phyloP scores from a whole-genome alignment of 2,888 invertebrate genomes.

The Sinhomidia bicolor region DNA sequence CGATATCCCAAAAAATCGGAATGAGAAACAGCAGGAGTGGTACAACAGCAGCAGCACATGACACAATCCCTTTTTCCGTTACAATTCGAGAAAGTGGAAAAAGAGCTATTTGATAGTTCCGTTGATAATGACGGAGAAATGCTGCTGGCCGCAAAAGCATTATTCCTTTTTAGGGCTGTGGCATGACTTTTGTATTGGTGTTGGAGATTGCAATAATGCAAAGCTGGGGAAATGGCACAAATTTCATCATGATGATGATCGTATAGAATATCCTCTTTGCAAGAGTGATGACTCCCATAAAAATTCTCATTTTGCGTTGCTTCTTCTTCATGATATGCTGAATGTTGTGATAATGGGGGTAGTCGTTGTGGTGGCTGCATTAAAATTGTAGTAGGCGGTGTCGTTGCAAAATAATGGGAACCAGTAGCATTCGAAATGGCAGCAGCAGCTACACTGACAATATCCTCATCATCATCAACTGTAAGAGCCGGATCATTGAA shows the following conservation, averaged over 20 bases:
- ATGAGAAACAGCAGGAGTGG: slow-evolving; percentile 21
- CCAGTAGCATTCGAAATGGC: neutral
- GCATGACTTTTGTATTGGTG: neutral
- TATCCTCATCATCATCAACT: neutral
- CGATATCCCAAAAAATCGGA: slow-evolving; percentile 35
- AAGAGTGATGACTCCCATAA: slow-evolving; percentile 43
- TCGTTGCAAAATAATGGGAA: neutral
- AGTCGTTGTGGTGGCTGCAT: neutral
- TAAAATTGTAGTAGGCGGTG: neutral
- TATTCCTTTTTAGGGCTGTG: neutral
- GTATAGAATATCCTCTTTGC: neutral
- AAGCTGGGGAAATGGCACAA: neutral
- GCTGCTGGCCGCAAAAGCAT: slow-evolving; percentile 6
- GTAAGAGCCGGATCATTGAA: slow-evolving; percentile 28
- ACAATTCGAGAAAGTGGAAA: slow-evolving; percentile 35
- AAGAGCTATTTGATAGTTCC: slow-evolving; percentile 36
- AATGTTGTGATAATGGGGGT: slow-evolving; percentile 1
- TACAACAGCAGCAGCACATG: neutral
- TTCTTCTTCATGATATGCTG: slow-evolving; percentile 25
- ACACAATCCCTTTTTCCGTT: slow-evolving; percentile 15
- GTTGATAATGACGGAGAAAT: neutral
- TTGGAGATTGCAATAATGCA: neutral
- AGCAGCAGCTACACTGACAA: neutral
- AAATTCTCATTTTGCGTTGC: slow-evolving; percentile 25
- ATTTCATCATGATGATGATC: neutral